A percentile compares a stretch with the other conserved stretches of the same genome.
These are phyloP conservation scores for Papilio polytes DNA, from an alignment of 1,140 invertebrate species.

Conservation along the genomic window DNA sequence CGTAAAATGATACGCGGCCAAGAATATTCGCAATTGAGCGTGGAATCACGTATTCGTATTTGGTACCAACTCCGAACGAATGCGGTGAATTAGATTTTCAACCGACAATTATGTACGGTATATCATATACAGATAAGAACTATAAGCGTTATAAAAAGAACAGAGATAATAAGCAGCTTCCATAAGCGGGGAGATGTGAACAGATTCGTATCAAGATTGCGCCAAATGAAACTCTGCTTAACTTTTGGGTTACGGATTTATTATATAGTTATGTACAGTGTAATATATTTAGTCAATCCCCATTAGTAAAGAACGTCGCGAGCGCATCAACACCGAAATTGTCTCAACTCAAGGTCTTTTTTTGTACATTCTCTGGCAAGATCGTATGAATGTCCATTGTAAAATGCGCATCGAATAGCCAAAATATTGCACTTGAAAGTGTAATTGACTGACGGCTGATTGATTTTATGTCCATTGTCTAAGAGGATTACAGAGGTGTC, in stretches of 20 bases:
- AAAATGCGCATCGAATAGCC: conserved; percentile 61
- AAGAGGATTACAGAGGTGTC: background rate
- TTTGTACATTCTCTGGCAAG: conserved; percentile 76
- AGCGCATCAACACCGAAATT: conserved; percentile 66
- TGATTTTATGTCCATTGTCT: background rate
- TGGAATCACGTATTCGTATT: conserved; percentile 11
- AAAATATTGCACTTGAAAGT: conserved; percentile 39
- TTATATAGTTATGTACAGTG: background rate
- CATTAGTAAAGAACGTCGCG: conserved; percentile 53
- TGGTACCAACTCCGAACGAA: conserved; percentile 2
- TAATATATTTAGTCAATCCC: conserved; percentile 36
- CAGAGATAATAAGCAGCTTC: too few species aligned
- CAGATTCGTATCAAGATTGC: too few species aligned
- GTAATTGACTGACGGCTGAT: background rate
- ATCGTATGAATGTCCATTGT: conserved; percentile 57
- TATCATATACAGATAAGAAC: too few species aligned
- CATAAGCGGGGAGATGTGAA: too few species aligned
- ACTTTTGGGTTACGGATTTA: too few species aligned
- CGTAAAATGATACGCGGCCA: conserved; percentile 37
- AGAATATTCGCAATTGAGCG: conserved; percentile 37
- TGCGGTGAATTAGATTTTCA: background rate
- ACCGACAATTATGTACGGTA: background rate
- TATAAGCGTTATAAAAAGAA: too few species aligned
- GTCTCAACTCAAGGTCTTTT: conserved; percentile 64
- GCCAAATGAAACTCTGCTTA: too few species aligned